These are phyloP conservation scores for Lordiphosa mommai DNA, from an alignment of 1,140 invertebrate species.

Conservation along the genomic window DNA sequence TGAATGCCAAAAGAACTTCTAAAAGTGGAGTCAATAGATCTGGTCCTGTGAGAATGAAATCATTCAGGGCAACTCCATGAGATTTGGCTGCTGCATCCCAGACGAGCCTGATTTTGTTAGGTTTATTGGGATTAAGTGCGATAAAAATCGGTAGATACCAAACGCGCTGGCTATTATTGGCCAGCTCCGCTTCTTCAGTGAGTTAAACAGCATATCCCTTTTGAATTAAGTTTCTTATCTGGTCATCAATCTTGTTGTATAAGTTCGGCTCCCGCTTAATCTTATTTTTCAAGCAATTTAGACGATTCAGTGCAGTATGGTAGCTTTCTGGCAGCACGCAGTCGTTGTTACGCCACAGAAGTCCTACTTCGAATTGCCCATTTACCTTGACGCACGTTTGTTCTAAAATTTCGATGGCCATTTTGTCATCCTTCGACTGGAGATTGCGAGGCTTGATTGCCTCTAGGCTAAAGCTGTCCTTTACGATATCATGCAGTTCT, in stretches of 20 bases:
- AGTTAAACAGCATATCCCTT: conserved; percentile 5
- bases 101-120: no score
- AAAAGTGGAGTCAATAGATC: background rate
- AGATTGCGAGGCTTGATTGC: background rate
- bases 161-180: no score
- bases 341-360: background rate
- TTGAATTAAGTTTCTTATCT: background rate
- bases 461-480: background rate
- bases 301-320: background rate
- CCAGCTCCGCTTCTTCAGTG: background rate
- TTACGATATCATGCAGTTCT: background rate
- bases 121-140: conserved; percentile 5
- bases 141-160: conserved; percentile 12
- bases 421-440: background rate
- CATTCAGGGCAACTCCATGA: background rate
- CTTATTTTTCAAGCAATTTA: no score
- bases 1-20: background rate
- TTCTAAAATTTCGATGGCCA: background rate
- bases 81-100: no score
- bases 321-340: background rate
- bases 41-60: no score
- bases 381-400: background rate
- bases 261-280: no score
- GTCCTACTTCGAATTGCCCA: background rate
- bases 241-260: background rate